Percentiles rank a stretch among this genome's conserved stretches.
Evolutionary conservation across 2,888 invertebrate genomes (phyloP).

Genomic region (Dynastes maya): DNA sequence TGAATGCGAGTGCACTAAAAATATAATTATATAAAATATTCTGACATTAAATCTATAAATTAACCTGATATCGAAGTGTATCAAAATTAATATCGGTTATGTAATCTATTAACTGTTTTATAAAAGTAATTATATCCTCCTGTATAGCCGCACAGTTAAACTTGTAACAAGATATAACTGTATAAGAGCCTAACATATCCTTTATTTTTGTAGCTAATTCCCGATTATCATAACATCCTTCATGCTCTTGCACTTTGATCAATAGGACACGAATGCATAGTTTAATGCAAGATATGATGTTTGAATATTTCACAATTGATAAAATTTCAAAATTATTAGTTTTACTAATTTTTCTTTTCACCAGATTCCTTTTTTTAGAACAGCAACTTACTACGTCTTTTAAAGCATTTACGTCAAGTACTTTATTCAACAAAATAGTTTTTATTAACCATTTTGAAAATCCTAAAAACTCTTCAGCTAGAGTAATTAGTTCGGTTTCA

Average conservation of each 20-base stretch:
- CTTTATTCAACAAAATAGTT: conserved; percentile 4
- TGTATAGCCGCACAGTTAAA: neutral
- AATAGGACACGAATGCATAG: conserved; percentile 18
- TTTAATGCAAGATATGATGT: neutral
- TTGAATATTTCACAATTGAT: neutral
- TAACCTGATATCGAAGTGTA: conserved; percentile 21
- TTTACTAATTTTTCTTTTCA: neutral
- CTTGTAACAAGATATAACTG: neutral
- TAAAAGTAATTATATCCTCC: conserved; percentile 27
- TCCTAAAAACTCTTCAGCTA: conserved; percentile 1
- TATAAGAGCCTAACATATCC: conserved; percentile 2
- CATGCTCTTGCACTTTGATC: neutral
- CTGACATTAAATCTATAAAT: neutral
- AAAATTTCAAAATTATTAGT: conserved; percentile 17
- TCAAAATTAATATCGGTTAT: conserved; percentile 14
- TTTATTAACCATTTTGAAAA: conserved; percentile 27
- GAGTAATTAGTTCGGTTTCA: neutral
- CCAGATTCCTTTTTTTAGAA: neutral
- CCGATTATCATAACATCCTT: neutral
- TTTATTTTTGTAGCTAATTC: neutral
- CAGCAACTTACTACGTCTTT: neutral
- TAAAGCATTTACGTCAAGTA: neutral
- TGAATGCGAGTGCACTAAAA: conserved; percentile 36
- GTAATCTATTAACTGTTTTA: conserved; percentile 32
- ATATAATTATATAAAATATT: neutral